Evolutionary conservation across 2,797 vertebrate species (phyloP).

Genomic region (Sciurus carolinensis): DNA sequence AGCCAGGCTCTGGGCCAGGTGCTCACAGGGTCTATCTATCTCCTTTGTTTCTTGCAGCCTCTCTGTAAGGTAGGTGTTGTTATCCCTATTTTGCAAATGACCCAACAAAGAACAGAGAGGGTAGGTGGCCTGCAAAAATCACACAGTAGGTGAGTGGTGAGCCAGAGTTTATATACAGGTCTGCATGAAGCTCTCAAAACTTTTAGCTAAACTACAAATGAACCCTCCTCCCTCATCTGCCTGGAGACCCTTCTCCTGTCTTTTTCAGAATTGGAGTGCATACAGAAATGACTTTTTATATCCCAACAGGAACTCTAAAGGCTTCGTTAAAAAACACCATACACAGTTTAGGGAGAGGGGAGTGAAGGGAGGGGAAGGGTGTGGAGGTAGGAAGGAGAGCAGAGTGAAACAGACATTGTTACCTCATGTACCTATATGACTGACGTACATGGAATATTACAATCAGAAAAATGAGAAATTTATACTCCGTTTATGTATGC

Average conservation of each 20-base stretch:
- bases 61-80: background rate
- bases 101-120: conserved; percentile 28
- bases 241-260: background rate
- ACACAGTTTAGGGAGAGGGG: no score
- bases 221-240: background rate
- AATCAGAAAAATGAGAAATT: no score
- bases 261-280: background rate
- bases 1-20: background rate
- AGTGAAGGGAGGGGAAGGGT: no score
- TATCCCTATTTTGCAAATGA: background rate
- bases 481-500: no score
- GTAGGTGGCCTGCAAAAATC: background rate
- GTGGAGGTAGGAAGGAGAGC: no score
- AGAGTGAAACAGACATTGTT: no score
- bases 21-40: background rate
- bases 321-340: background rate
- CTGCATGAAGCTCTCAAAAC: background rate
- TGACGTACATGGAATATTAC: no score
- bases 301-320: background rate
- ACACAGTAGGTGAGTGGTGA: background rate
- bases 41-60: background rate
- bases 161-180: background rate
- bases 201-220: background rate
- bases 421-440: no score
- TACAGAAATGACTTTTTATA: background rate